These are phyloP conservation scores for Temnothorax ravouxi DNA, from an alignment of 2,888 invertebrate species.

Conservation along the genomic window DNA sequence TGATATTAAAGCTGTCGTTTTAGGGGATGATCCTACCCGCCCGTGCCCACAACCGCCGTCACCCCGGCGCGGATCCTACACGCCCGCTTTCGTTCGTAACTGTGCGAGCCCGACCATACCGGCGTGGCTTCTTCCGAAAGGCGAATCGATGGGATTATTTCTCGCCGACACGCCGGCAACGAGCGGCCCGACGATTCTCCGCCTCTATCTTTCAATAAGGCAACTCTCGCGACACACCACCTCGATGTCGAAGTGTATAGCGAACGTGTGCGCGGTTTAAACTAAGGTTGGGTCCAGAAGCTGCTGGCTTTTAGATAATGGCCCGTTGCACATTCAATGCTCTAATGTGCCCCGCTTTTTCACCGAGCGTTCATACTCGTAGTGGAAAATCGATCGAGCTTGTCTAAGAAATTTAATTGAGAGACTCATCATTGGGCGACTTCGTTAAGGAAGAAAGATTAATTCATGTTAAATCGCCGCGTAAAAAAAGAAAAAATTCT, in stretches of 20 bases:
- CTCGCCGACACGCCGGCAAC: conserved; percentile 54
- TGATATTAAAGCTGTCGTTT: conserved; percentile 75
- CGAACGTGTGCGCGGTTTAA: conserved; percentile 24
- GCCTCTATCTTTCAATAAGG: background rate
- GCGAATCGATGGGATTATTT: conserved; percentile 76
- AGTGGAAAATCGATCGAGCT: conserved; percentile 7
- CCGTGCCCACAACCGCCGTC: conserved; percentile 22
- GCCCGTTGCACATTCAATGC: conserved; percentile 35
- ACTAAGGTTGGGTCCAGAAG: conserved; percentile 25
- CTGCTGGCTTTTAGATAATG: conserved; percentile 30
- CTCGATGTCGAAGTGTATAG: conserved; percentile 26
- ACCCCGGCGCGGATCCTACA: conserved; percentile 8
- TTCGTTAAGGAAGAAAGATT: background rate
- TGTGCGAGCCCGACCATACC: conserved; percentile 59
- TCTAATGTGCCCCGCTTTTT: conserved; percentile 21
- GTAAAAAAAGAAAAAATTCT: background rate
- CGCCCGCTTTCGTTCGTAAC: conserved; percentile 37
- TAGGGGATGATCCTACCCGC: conserved; percentile 76
- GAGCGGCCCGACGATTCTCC: conserved; percentile 34
- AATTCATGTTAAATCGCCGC: background rate
- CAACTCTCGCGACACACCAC: background rate
- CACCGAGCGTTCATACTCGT: conserved; percentile 6
- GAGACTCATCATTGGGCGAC: conserved; percentile 9
- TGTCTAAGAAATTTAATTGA: conserved; percentile 39
- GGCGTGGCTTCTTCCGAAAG: conserved; percentile 73